Evolutionary conservation across 2,113 vertebrate genomes (phyloP).

Genomic region (Martes martes): DNA sequence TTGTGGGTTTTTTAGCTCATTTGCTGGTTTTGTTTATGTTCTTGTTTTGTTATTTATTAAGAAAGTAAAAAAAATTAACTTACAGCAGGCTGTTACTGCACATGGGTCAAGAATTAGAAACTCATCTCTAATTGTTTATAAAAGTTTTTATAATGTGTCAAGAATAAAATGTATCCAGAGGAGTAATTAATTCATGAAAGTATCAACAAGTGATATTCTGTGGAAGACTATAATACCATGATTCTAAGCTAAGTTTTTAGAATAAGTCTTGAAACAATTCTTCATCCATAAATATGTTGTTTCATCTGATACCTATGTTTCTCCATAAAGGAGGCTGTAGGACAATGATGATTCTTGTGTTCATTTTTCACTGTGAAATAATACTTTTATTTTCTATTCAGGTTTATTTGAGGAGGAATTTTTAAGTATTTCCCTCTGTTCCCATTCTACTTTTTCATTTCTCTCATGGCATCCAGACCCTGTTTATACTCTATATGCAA

Average conservation of each 20-base stretch:
- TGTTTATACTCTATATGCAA: neutral
- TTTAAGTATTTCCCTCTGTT: neutral
- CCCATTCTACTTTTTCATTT: neutral
- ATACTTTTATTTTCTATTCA: neutral
- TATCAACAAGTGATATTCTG: neutral
- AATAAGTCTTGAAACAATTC: neutral
- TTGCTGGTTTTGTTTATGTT: neutral
- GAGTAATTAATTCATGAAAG: neutral
- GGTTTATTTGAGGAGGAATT: neutral
- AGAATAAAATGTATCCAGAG: neutral
- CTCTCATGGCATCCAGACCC: neutral
- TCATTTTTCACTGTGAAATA: neutral
- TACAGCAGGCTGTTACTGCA: neutral
- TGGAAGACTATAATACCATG: neutral
- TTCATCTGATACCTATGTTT: neutral
- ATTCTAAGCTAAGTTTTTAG: neutral
- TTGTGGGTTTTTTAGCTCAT: neutral
- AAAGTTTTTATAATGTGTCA: neutral
- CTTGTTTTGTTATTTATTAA: neutral
- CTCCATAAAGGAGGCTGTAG: fast-evolving
- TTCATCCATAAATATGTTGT: neutral
- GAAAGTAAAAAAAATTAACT: neutral
- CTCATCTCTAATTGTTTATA: neutral
- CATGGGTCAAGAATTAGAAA: neutral
- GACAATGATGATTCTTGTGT: neutral